Base-by-base conservation (phyloP, 2,113 vertebrate species). In the Sylvia atricapilla region DNA sequence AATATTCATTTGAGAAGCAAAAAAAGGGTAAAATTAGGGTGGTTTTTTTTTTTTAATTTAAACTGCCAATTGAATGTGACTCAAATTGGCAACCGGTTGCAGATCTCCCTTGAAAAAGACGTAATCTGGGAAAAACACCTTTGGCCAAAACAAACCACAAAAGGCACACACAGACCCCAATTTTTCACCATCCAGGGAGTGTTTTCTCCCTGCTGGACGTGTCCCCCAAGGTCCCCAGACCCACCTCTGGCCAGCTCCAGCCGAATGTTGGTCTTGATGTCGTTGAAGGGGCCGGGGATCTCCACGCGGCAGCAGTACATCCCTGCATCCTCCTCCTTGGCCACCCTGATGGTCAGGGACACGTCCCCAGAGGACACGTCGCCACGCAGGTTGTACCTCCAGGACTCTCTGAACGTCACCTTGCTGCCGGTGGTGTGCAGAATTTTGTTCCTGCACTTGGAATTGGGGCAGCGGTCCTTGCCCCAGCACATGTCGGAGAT, bases 221-320 rank as follows among this genome's bases (percentile, higher is more conserved):
- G 43, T 31, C 41, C 63, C 63, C 5, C 11, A 19, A 3, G 35
- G 43, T 9, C 23, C 68, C 58, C 37, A 39, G 23, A 39, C 97
- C 97, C 74, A 98, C 97, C 96, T 94, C 31, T 91, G 44, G 15
- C n/a, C 66, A 98, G 55, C 21, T 69, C n/a, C 89, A 98, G 75
- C 2, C 1, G 19, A 0, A 97, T 8, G 69, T 86, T 91, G 9
- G 3, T 0, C 76, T 98, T 98, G 37, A 92, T 52, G 83, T 98
- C 98, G 4, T 98, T 99, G 93, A 99, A 98, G 93, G 46, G 97
- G 1, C 98, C 98, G 0, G 62, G 69, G 73, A 98, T 67, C 85
- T 98, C 97, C 10, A 99, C 9, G 0, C 98, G 98, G 93, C 99
- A 99, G 95, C 98, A 98, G 47, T 99, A 99, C 0, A 30, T 17